Conservation (phyloP, 2,888 invertebrate species). For the Adelognathus sp. region DNA sequence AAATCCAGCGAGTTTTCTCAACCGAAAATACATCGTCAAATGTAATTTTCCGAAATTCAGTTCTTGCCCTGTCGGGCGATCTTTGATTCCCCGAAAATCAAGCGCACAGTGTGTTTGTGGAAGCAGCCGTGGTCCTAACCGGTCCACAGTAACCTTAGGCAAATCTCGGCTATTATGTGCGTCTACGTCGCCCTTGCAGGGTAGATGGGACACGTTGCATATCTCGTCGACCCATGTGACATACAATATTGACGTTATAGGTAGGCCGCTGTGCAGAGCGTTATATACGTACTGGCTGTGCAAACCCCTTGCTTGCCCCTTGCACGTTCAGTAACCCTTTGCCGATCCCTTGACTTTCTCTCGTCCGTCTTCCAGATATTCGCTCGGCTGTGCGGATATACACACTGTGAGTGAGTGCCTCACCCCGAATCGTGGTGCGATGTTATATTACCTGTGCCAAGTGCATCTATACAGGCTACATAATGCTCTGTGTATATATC, state of each 20-base stretch:
- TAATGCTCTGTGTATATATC: not conserved
- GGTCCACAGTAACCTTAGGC: no score
- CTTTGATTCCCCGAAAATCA: no score
- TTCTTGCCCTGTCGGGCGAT: no score
- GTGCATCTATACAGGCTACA: constrained; percentile 37
- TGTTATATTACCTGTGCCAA: constrained; percentile 52
- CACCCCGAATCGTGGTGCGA: constrained; percentile 41
- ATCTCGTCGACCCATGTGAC: constrained; percentile 15
- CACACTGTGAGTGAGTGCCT: constrained; percentile 5
- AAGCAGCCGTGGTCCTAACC: no score
- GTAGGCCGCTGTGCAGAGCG: not conserved
- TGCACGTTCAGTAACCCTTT: constrained; percentile 10
- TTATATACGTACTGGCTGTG: not conserved
- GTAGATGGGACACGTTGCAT: constrained; percentile 22
- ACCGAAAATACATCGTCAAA: no score
- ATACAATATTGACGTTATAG: no score
- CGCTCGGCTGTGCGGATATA: not conserved
- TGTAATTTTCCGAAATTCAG: no score
- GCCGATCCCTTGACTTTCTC: constrained; percentile 40
- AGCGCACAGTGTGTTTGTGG: no score
- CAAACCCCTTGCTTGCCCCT: constrained; percentile 12
- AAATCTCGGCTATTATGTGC: no score
- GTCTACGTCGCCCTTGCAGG: not conserved
- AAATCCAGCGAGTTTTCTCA: no score
- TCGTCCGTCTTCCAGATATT: constrained; percentile 44